These are phyloP conservation scores for Amiota minor DNA, from an alignment of 2,888 invertebrate genomes.

Conservation along the genomic window DNA sequence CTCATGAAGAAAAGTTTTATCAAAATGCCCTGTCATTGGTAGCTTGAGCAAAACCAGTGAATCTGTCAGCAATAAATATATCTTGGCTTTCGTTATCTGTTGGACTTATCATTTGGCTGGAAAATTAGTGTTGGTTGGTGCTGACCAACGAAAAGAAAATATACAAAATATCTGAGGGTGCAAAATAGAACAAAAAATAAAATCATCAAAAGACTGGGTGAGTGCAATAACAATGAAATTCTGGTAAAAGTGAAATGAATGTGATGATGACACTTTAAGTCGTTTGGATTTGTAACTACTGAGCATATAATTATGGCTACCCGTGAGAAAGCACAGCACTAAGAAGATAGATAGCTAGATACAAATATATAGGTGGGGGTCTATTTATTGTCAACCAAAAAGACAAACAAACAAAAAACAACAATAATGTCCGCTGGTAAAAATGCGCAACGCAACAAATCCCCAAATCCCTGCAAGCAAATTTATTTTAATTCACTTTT, in stretches of 20 bases:
- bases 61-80: too few species aligned
- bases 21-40: too few species aligned
- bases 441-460: constrained; percentile 65
- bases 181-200: not conserved
- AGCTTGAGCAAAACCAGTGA: too few species aligned
- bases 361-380: constrained; percentile 36
- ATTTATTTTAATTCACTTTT: constrained; percentile 66
- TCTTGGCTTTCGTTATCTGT: too few species aligned
- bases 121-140: not conserved
- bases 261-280: constrained; percentile 28
- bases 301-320: constrained; percentile 39
- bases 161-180: not conserved
- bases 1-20: too few species aligned
- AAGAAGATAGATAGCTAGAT: too few species aligned
- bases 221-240: not conserved
- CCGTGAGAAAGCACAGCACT: constrained; percentile 9
- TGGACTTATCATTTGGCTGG: constrained; percentile 2
- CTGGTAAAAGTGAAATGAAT: not conserved
- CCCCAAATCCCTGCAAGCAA: constrained; percentile 66
- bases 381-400: constrained; percentile 35
- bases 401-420: not conserved
- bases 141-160: too few species aligned
- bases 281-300: constrained; percentile 27
- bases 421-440: constrained; percentile 47
- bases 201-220: not conserved